phyloP scores from a whole-genome alignment of 92 coral and sea anemone genomes.

The Porites lobata region DNA sequence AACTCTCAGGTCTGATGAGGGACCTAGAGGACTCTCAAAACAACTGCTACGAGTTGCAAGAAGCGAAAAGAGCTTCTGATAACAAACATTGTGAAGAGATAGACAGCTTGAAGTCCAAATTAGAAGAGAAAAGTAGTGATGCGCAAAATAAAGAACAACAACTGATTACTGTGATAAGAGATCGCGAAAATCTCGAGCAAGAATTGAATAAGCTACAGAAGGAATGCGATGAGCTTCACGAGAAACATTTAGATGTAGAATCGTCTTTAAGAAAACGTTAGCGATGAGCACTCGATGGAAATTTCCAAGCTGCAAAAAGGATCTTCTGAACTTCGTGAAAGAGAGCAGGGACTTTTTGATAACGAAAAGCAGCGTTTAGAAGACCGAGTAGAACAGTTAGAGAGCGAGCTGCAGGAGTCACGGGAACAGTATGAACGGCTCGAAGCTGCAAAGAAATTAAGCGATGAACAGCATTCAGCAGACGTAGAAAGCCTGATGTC shows the following conservation, averaged over 20 bases:
- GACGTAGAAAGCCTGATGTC: constrained; percentile 56
- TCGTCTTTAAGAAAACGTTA: constrained; percentile 48
- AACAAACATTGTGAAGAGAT: constrained; percentile 58
- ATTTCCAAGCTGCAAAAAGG: constrained; percentile 42
- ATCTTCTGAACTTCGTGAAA: background rate
- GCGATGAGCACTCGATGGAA: constrained; percentile 38
- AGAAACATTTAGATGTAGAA: constrained; percentile 47
- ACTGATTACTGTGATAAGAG: constrained; percentile 28
- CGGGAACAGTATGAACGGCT: constrained; percentile 48
- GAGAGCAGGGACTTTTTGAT: constrained; percentile 19
- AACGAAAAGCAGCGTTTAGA: constrained; percentile 62
- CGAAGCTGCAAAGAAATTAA: constrained; percentile 44
- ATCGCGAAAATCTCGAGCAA: constrained; percentile 41
- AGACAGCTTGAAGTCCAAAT: constrained; percentile 50
- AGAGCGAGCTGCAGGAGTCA: constrained; percentile 53
- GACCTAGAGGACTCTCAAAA: constrained; percentile 58
- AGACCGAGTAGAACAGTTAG: constrained; percentile 38
- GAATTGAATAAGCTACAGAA: constrained; percentile 46
- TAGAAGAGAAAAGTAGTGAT: constrained; percentile 40
- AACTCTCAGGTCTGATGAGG: constrained; percentile 64
- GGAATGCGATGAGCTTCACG: constrained; percentile 42
- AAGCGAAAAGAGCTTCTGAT: constrained; percentile 61
- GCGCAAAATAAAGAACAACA: constrained; percentile 40
- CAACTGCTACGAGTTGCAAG: constrained; percentile 73
- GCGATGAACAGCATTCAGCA: constrained; percentile 59